Conservation (phyloP, 2,113 vertebrate species). For the Elanoides forficatus region DNA sequence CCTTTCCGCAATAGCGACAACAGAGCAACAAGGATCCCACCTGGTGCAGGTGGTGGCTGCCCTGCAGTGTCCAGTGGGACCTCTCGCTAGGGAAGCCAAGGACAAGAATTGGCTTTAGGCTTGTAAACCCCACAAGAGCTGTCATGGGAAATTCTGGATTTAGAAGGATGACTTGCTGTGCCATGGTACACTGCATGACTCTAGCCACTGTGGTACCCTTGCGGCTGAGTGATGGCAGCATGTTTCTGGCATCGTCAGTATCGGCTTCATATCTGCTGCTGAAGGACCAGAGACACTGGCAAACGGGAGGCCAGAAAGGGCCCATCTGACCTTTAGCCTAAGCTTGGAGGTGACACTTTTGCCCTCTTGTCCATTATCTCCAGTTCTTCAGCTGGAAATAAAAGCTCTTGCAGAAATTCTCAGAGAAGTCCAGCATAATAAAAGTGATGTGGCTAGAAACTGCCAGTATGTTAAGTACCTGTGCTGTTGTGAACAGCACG, state of each 20-base stretch:
- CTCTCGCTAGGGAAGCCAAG: neutral
- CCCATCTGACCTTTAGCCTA: neutral
- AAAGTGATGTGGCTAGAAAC: neutral
- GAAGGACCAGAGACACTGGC: neutral
- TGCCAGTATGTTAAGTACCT: neutral
- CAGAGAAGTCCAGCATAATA: neutral
- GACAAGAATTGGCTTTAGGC: neutral
- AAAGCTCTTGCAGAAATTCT: neutral
- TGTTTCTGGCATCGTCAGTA: neutral
- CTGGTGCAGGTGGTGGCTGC: neutral
- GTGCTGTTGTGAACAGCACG: neutral
- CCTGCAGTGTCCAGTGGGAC: neutral
- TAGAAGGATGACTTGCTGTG: neutral
- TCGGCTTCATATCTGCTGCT: fast-evolving
- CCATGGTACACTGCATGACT: fast-evolving
- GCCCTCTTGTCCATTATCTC: neutral
- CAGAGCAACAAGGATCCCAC: neutral
- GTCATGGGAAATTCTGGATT: neutral
- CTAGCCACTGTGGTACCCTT: fast-evolving
- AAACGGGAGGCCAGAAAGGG: neutral
- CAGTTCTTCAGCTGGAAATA: neutral
- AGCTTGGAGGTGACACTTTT: neutral
- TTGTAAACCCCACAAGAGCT: neutral
- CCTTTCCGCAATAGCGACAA: neutral
- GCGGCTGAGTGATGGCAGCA: fast-evolving